Conservation (phyloP, 92 coral and sea anemone genomes). For the Ricordea florida region DNA sequence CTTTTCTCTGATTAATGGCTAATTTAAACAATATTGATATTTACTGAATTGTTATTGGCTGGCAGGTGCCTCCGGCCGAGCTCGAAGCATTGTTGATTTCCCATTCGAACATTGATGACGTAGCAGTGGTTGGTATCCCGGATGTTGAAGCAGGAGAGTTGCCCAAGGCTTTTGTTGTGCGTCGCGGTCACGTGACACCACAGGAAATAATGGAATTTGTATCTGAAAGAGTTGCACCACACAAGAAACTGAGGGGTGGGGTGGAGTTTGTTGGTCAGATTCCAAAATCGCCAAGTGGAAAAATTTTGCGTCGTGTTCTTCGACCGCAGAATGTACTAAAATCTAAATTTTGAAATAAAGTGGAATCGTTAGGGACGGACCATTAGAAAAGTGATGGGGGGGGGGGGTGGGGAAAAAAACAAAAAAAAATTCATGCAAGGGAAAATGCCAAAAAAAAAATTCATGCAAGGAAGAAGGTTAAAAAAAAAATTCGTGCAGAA, state of each 20-base stretch:
- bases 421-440: no score
- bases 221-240: constrained; percentile 65
- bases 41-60: not conserved
- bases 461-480: no score
- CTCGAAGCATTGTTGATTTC: constrained; percentile 65
- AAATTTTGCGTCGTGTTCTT: constrained; percentile 67
- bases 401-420: no score
- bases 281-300: constrained; percentile 84
- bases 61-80: constrained; percentile 83
- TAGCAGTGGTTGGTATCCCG: constrained; percentile 82
- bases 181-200: constrained; percentile 53
- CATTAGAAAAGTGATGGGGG: no score
- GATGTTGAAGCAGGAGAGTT: constrained; percentile 78
- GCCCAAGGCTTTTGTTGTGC: constrained; percentile 86
- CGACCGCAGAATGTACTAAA: no score
- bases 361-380: no score
- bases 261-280: constrained; percentile 75
- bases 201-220: constrained; percentile 63
- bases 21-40: not conserved
- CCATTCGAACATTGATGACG: constrained; percentile 77
- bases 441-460: no score
- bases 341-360: no score
- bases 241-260: constrained; percentile 85
- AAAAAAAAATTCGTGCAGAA: no score
- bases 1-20: not conserved